Evolutionary conservation across 1,140 invertebrate genomes (phyloP).

Genomic region (Pogonognathellus flavescens): DNA sequence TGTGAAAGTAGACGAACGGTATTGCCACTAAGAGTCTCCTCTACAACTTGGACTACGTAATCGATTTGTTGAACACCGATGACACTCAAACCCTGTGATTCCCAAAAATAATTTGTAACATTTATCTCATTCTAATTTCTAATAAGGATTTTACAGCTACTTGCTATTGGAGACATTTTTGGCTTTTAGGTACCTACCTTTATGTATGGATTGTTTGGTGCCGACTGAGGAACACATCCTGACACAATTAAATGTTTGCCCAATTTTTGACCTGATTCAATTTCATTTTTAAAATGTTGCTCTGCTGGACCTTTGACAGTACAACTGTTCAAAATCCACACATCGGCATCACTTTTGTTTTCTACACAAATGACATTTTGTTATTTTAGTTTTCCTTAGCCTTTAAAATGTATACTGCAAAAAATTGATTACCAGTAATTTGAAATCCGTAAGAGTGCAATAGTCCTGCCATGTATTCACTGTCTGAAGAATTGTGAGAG

Average conservation of each 20-base stretch:
- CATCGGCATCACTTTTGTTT: conserved; percentile 84
- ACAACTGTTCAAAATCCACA: conserved; percentile 97
- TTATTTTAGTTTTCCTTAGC: neutral
- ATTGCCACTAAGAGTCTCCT: conserved; percentile 94
- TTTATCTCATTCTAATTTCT: too few relatives aligned
- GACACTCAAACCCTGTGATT: conserved; percentile 82
- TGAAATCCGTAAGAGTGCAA: conserved; percentile 88
- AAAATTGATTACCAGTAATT: conserved; percentile 74
- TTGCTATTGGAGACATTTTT: too few relatives aligned
- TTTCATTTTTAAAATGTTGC: conserved; percentile 96
- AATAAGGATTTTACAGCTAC: too few relatives aligned
- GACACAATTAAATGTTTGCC: conserved; percentile 93
- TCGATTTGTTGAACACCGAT: conserved; percentile 99
- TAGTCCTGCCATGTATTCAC: conserved; percentile 97
- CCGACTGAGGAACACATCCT: conserved; percentile 96
- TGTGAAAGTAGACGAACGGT: conserved; percentile 85
- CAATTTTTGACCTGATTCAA: conserved; percentile 80
- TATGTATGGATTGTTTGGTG: conserved; percentile 75
- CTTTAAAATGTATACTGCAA: neutral
- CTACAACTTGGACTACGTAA: conserved; percentile 97
- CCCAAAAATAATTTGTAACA: neutral
- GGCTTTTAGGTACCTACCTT: conserved; percentile 66
- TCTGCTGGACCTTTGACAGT: conserved; percentile 98
- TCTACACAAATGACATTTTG: conserved; percentile 70
- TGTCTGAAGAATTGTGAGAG: conserved; percentile 95